Conservation (phyloP, 2,888 invertebrate species). For the Ornithoptera alexandrae region DNA sequence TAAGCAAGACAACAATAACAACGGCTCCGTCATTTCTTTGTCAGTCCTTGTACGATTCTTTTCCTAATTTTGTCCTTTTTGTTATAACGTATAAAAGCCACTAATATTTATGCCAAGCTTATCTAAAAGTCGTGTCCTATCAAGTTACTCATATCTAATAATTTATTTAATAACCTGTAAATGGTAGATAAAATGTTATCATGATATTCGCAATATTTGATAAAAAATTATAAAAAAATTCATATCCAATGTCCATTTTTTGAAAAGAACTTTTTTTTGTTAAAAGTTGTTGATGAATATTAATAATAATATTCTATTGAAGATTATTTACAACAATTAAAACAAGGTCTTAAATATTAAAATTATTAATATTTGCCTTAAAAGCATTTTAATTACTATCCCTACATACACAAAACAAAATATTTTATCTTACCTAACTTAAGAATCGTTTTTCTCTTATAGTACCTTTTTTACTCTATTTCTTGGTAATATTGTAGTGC, state of each 20-base stretch:
- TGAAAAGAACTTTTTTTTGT: too few species aligned
- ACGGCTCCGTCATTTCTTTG: constrained; percentile 9
- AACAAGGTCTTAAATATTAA: too few species aligned
- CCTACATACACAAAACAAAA: too few species aligned
- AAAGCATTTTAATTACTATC: too few species aligned
- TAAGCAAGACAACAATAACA: constrained; percentile 3
- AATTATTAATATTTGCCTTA: too few species aligned
- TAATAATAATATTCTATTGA: too few species aligned
- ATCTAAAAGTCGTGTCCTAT: constrained; percentile 28
- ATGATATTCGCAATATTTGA: constrained; percentile 15
- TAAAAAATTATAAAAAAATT: background rate
- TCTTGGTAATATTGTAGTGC: too few species aligned
- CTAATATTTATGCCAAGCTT: constrained; percentile 19
- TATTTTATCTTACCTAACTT: too few species aligned
- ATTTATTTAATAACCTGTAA: background rate
- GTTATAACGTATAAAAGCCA: background rate
- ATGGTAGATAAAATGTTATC: constrained; percentile 17
- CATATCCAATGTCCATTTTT: background rate
- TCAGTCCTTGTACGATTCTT: background rate
- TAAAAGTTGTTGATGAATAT: too few species aligned
- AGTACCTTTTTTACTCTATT: too few species aligned
- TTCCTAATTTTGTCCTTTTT: background rate
- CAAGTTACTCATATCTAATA: constrained; percentile 1
- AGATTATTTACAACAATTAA: too few species aligned
- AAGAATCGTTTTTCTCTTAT: too few species aligned